Percentiles rank a stretch among this genome's conserved stretches.
Evolutionary conservation across 2,888 invertebrate species (phyloP).

Genomic region (Digitonthophagus gazella): DNA sequence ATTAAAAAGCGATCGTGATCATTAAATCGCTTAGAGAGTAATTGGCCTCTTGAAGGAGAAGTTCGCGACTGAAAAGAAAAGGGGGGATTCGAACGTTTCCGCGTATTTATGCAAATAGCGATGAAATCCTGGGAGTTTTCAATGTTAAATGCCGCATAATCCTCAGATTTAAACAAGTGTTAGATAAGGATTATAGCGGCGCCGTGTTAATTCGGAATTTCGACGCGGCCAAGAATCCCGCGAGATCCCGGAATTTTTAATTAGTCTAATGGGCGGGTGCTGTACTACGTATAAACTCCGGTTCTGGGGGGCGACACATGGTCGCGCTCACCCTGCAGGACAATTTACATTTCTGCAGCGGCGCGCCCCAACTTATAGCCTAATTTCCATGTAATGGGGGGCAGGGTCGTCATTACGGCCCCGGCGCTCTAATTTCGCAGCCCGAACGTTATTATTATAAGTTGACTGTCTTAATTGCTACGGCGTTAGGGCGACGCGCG

Average conservation of each 20-base stretch:
- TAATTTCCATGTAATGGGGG: slow-evolving; percentile 42
- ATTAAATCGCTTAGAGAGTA: background rate
- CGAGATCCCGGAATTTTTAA: slow-evolving; percentile 11
- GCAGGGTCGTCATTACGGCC: slow-evolving; percentile 34
- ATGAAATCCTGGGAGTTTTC: background rate
- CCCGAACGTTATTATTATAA: slow-evolving; percentile 40
- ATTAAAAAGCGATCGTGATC: background rate
- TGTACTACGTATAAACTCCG: slow-evolving; percentile 11
- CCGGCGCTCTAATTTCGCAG: slow-evolving; percentile 36
- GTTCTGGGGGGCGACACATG: slow-evolving; percentile 10
- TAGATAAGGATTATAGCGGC: background rate
- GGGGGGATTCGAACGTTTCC: background rate
- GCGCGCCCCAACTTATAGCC: slow-evolving; percentile 37
- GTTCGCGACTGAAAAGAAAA: background rate
- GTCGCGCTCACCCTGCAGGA: slow-evolving; percentile 1
- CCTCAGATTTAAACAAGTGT: background rate
- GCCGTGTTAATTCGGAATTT: background rate
- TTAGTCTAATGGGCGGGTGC: slow-evolving; percentile 12
- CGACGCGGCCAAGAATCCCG: background rate
- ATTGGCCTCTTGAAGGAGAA: background rate
- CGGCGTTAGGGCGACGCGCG: slow-evolving; percentile 26
- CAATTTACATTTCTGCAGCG: slow-evolving; percentile 38
- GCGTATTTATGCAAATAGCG: background rate
- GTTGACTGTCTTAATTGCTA: slow-evolving; percentile 40
- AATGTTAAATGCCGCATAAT: background rate